phyloP scores from a whole-genome alignment of 2,113 vertebrate species.

The Ophiodon elongatus region DNA sequence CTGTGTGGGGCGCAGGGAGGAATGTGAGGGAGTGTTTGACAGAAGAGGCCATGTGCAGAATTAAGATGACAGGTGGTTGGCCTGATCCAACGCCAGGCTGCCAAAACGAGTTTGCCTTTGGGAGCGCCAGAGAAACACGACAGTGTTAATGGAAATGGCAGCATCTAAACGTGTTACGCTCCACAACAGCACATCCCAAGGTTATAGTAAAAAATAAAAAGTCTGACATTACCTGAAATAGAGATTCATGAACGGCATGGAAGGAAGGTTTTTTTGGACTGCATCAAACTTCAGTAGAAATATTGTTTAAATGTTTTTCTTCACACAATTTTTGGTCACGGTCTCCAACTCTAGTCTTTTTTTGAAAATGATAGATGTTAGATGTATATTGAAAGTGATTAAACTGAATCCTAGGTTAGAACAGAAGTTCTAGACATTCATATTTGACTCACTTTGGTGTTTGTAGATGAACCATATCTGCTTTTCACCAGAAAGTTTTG shows the following conservation, averaged over 20 bases:
- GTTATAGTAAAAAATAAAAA: constrained; percentile 2
- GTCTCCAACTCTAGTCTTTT: background rate
- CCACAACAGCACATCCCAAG: constrained; percentile 33
- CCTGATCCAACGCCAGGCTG: constrained; percentile 70
- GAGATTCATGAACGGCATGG: constrained; percentile 16
- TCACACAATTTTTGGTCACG: background rate
- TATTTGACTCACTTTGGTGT: constrained; percentile 10
- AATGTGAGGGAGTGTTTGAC: constrained; percentile 73
- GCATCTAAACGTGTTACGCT: constrained; percentile 47
- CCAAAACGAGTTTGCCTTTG: constrained; percentile 69
- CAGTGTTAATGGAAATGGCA: constrained; percentile 73
- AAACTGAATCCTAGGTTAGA: background rate
- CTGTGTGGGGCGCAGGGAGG: constrained; percentile 60
- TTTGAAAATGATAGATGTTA: background rate
- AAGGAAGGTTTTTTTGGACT: background rate
- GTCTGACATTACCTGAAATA: constrained; percentile 19
- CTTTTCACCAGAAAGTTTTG: constrained; percentile 5
- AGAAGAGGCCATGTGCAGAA: constrained; percentile 75
- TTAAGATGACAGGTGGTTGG: constrained; percentile 79
- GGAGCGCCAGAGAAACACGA: constrained; percentile 60
- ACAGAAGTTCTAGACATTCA: background rate
- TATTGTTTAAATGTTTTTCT: background rate
- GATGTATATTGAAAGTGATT: background rate
- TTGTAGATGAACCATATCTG: constrained; percentile 10
- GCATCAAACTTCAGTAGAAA: background rate